Evolutionary conservation across 2,888 invertebrate species (phyloP).

Genomic region (Magallana nippona): DNA sequence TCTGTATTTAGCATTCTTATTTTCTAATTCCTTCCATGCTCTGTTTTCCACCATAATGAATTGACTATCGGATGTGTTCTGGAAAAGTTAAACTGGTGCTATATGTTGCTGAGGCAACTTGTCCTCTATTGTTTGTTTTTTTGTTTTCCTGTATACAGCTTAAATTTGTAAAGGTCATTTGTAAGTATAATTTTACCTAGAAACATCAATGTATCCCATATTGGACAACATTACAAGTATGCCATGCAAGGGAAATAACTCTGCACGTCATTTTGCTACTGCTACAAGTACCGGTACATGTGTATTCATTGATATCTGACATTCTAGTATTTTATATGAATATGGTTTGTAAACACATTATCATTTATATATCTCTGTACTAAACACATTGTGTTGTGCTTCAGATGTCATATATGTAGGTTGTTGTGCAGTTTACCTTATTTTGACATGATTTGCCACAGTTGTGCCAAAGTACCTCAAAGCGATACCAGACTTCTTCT

Average conservation of each 20-base stretch:
- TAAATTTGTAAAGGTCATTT: conserved; percentile 9
- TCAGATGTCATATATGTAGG: not conserved
- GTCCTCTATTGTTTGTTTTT: not conserved
- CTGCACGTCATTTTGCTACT: too few relatives aligned
- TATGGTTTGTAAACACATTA: too few relatives aligned
- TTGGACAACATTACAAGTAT: too few relatives aligned
- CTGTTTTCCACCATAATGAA: not conserved
- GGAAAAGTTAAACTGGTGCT: conserved; percentile 10
- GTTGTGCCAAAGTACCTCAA: conserved; percentile 20
- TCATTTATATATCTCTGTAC: not conserved
- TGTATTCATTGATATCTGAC: too few relatives aligned
- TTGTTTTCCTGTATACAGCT: not conserved
- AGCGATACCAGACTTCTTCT: not conserved
- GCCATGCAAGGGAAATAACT: too few relatives aligned
- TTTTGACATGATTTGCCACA: not conserved
- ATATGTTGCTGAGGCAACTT: not conserved
- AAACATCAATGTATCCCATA: not conserved
- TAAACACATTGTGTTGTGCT: not conserved
- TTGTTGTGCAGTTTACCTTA: not conserved
- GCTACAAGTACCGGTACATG: too few relatives aligned
- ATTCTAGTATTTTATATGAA: too few relatives aligned
- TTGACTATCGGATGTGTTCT: not conserved
- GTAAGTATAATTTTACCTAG: conserved; percentile 5
- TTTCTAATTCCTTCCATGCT: not conserved
- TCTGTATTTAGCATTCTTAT: not conserved